Evolutionary conservation across 2,113 vertebrate species (phyloP), one percentile per base, ranked within the genome.

Genomic region (Microcebus griseorufus): DNA sequence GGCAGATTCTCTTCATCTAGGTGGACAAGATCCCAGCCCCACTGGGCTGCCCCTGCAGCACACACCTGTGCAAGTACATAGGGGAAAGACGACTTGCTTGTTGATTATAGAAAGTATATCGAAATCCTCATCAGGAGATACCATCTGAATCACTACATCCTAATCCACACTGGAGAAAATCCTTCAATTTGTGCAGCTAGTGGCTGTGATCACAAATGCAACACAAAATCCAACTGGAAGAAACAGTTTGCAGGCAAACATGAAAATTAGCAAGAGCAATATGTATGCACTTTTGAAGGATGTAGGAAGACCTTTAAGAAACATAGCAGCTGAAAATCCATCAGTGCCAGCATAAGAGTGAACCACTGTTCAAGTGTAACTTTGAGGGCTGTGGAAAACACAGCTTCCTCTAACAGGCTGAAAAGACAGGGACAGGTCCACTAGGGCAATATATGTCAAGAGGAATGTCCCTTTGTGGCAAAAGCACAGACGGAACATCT

Each of bases 221-320:
- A 97, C 81, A 99, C 98, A 29, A 98, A 98, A 32, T 60, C 98
- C 69, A 99, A 99, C 93, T 94, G 99, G 97, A 99, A 98, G 97
- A 99, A 99, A 75, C 99, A 99, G 42, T 23, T 98, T 87, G 97
- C 98, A 91, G 98, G 98, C 34, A 98, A 98, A 86, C 99, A 99
- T 94, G 93, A 98, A 65, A 97, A 98, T 88, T 96, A 97, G 79
- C 79, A 97, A 55, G 98, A 97, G 55, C 90, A 27, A 0, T 99
- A 99, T 96, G 75, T 97, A 96, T 99, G 99, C n/a, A 88, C 98
- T 89, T 98, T 98, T 95, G 88, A 98, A 86, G 98, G 98, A 39
- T 99, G 98, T 97, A 97, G 95, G n/a, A 98, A 99, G 81, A 96
- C 97, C 23, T 99, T 99, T 97, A 98, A 88, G 93, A 99, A 99